phyloP scores from a whole-genome alignment of 2,797 vertebrate genomes.

The Peromyscus attwateri region DNA sequence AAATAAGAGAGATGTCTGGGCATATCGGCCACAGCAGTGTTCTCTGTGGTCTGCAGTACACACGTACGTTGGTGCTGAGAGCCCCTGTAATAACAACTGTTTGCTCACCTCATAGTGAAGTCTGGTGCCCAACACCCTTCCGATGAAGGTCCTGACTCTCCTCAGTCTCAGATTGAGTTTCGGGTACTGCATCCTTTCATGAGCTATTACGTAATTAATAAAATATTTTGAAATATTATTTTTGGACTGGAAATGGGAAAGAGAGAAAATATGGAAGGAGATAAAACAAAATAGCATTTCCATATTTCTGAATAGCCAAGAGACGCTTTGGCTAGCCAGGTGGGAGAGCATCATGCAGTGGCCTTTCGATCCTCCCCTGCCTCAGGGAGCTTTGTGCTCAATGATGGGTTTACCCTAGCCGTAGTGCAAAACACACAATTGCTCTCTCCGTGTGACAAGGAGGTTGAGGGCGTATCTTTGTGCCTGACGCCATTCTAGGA shows the following conservation, averaged over 20 bases:
- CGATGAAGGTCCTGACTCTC: neutral
- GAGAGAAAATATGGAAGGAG: slow-evolving; percentile 69
- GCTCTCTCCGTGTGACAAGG: rapidly evolving
- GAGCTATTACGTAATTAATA: slow-evolving; percentile 50
- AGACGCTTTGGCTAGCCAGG: slow-evolving; percentile 44
- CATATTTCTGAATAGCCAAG: slow-evolving; percentile 69
- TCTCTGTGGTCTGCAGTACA: neutral
- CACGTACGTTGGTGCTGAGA: no score
- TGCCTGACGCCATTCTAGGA: neutral
- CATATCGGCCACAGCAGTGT: neutral
- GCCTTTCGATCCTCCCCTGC: neutral
- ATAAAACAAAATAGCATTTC: slow-evolving; percentile 79
- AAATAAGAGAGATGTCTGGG: neutral
- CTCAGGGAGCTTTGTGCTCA: rapidly evolving
- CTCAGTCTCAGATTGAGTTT: neutral
- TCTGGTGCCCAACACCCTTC: neutral
- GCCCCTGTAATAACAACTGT: no score
- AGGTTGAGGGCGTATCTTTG: neutral
- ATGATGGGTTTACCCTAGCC: neutral
- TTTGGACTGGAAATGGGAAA: slow-evolving; percentile 61
- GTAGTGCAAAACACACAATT: rapidly evolving
- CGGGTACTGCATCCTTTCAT: neutral
- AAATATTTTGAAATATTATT: slow-evolving; percentile 67
- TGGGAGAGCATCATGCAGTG: slow-evolving; percentile 53
- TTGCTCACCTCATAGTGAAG: neutral